Conservation (phyloP, 2,797 vertebrate genomes). For the Lepilemur septentrionalis region DNA sequence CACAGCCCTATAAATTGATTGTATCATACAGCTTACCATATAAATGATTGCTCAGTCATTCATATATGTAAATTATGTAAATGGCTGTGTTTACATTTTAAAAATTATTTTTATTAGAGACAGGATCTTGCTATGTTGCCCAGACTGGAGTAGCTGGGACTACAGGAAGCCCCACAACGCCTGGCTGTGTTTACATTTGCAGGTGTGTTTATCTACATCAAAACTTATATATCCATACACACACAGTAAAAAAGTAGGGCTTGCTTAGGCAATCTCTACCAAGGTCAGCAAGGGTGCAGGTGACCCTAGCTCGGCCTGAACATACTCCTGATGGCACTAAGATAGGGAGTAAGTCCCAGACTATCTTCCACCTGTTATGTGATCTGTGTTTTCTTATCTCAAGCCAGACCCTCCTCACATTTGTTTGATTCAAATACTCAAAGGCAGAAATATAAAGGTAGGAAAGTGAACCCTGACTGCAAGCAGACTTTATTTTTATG, state of each 20-base stretch:
- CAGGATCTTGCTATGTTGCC: not conserved
- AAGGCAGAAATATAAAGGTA: not conserved
- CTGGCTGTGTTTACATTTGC: not conserved
- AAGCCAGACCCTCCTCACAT: not conserved
- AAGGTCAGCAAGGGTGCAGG: not conserved
- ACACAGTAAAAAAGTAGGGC: not conserved
- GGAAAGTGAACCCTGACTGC: not conserved
- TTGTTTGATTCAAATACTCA: not conserved
- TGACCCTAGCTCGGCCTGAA: rapidly evolving
- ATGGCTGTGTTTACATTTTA: not conserved
- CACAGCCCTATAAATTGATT: not conserved
- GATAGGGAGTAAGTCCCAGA: too few species aligned
- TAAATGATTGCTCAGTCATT: not conserved
- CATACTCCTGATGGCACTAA: rapidly evolving
- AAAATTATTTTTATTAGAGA: not conserved
- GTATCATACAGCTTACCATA: not conserved
- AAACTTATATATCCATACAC: rapidly evolving
- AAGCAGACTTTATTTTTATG: not conserved
- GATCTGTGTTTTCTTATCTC: not conserved
- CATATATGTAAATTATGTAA: not conserved
- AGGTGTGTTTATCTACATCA: not conserved
- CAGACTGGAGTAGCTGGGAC: not conserved
- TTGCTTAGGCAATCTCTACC: not conserved
- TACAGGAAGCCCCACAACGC: not conserved
- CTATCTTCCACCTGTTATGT: not conserved